Evolutionary conservation across 53 echinoderm and acorn worm genomes (phyloP), one percentile per base, ranked within the genome.

Genomic region (Pentamera pediparva): DNA sequence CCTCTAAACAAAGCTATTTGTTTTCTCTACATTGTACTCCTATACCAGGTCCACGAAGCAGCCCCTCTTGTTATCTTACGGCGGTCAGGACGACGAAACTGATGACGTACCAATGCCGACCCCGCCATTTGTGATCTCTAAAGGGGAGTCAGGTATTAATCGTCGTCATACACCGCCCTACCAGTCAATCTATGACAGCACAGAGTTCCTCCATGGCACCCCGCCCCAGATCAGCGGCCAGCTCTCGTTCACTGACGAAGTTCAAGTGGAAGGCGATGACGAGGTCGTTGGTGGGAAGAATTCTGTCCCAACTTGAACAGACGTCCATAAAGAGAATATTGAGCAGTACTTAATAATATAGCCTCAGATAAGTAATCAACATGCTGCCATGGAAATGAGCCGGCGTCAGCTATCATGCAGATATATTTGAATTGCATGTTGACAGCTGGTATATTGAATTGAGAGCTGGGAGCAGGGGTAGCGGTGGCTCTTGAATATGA

Each of bases 31-130:
- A 45, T 45, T 45, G 12, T 45, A 1, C 47, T 57, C 29, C 55
- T n/a, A n/a, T n/a, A n/a, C n/a, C 76, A 92, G 92, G 62, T 77
- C 88, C 32, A 84, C 75, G 18, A 89, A 89, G 37, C 89, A 94
- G 60, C 87, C 81, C 27, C 83, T 91, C 3, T 75, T 98, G 9
- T 65, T 98, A 41, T 98, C 98, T 2, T 98, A 98, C 65, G 91
- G 82, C 54, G 81, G 86, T 17, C 98, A 83, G 22, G 74, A 78
- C 0, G 98, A 98, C 21, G 96, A 98, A 24, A 62, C 74, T 24
- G 96, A 95, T 15, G 91, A 91, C 55, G 56, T 77, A 0, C 85
- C 75, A 26, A 59, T 92, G 10, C 92, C 88, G 0, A 73, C 56
- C 48, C 62, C 82, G 4, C 67, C 67, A 26, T 87, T 77, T 67